phyloP scores from a whole-genome alignment of 2,888 invertebrate species.

The Thereva nobilitata region DNA sequence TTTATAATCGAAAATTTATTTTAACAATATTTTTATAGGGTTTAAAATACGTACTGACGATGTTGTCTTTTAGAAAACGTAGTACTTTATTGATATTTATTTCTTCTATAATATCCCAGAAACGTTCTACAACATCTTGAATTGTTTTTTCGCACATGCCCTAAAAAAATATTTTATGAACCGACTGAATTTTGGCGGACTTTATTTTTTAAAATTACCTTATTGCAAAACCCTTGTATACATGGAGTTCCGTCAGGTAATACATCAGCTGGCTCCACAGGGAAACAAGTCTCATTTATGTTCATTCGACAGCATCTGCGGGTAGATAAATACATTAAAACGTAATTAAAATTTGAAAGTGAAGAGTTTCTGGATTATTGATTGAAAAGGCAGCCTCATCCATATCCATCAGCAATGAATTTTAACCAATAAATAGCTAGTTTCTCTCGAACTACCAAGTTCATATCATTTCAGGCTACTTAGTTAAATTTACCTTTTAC shows the following conservation, averaged over 20 bases:
- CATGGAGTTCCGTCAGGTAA: conserved; percentile 93
- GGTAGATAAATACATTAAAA: neutral
- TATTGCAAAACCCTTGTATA: conserved; percentile 95
- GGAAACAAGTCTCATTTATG: conserved; percentile 88
- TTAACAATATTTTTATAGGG: too few species aligned
- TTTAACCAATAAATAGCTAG: too few species aligned
- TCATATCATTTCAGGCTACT: neutral
- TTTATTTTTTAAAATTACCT: conserved; percentile 62
- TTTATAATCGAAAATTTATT: neutral
- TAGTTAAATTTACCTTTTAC: conserved; percentile 66
- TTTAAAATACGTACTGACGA: conserved; percentile 71
- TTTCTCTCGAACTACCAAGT: too few species aligned
- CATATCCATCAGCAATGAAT: too few species aligned
- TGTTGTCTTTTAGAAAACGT: conserved; percentile 87
- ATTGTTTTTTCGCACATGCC: conserved; percentile 93
- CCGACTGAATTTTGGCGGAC: neutral
- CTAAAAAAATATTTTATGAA: conserved; percentile 59
- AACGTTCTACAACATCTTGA: conserved; percentile 92
- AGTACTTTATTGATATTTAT: conserved; percentile 92
- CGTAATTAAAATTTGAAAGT: too few species aligned
- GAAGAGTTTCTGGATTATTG: too few species aligned
- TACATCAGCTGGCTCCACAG: conserved; percentile 85
- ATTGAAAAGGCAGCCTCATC: neutral
- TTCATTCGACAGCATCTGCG: conserved; percentile 83
- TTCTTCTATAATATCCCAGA: conserved; percentile 97